These are phyloP conservation scores for Osedax frankpressi DNA, from an alignment of 2,888 invertebrate species.

Conservation along the genomic window DNA sequence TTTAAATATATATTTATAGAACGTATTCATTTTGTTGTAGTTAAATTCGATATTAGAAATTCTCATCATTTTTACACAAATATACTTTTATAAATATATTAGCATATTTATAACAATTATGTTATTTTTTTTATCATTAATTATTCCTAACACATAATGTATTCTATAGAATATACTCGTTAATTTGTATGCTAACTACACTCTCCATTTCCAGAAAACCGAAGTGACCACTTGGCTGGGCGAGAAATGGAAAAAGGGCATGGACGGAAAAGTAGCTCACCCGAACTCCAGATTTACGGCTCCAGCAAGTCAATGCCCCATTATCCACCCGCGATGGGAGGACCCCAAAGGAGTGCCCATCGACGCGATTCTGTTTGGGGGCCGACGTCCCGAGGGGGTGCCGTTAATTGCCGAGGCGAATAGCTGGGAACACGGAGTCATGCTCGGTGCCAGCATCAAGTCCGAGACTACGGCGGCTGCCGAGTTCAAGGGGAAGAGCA, in stretches of 20 bases:
- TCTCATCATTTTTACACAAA: no score
- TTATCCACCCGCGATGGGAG: constrained; percentile 32
- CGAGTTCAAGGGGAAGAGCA: constrained; percentile 31
- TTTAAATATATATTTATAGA: no score
- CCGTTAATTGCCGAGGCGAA: constrained; percentile 38
- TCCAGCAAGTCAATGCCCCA: constrained; percentile 32
- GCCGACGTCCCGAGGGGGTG: constrained; percentile 31
- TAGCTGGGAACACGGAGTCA: constrained; percentile 39
- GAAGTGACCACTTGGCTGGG: constrained; percentile 27
- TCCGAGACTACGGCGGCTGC: constrained; percentile 38
- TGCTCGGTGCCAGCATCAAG: constrained; percentile 33
- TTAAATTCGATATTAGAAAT: no score
- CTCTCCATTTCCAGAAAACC: constrained; percentile 6
- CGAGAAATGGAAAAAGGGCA: constrained; percentile 26
- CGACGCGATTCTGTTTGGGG: constrained; percentile 32
- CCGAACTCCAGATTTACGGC: constrained; percentile 32
- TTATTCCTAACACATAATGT: no score
- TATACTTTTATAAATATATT: no score
- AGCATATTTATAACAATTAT: no score
- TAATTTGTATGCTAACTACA: neutral
- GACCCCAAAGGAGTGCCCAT: constrained; percentile 32
- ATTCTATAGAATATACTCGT: no score
- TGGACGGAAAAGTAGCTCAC: constrained; percentile 29
- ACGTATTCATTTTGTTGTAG: no score
- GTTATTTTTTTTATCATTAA: no score